A percentile compares a stretch with the other conserved stretches of the same genome.
Conservation (phyloP, 2,797 vertebrate species). For the Coccyzus lansbergi region DNA sequence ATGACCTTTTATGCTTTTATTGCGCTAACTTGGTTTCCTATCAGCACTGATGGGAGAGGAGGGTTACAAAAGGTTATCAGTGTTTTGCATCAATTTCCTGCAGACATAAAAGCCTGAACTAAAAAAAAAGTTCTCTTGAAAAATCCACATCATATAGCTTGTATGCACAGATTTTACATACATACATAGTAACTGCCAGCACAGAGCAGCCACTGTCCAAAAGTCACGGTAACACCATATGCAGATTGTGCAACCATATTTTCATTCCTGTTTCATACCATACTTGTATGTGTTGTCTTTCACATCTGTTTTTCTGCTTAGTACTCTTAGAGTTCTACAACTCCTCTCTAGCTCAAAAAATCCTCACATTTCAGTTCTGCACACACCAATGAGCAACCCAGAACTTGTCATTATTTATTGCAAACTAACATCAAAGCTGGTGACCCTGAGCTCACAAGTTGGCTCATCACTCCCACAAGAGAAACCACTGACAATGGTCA, state of each 20-base stretch:
- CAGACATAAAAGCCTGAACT: background rate
- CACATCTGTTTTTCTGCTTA: background rate
- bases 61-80: constrained; percentile 25
- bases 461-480: background rate
- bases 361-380: background rate
- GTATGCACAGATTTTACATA: background rate
- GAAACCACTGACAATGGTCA: background rate
- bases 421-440: background rate
- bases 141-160: background rate
- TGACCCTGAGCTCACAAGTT: rapidly evolving
- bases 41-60: constrained; percentile 8
- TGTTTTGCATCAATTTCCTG: constrained; percentile 27
- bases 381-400: background rate
- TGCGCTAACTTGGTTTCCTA: constrained; percentile 24
- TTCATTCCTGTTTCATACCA: background rate
- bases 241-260: background rate
- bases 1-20: constrained; percentile 47
- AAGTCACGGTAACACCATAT: background rate
- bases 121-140: background rate
- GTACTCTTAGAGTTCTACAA: background rate
- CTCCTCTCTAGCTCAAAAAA: background rate
- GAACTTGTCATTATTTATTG: background rate
- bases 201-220: background rate
- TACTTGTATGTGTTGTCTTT: background rate
- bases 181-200: background rate